Conservation (phyloP, 2,797 vertebrate species). For the Lepus townsendii region DNA sequence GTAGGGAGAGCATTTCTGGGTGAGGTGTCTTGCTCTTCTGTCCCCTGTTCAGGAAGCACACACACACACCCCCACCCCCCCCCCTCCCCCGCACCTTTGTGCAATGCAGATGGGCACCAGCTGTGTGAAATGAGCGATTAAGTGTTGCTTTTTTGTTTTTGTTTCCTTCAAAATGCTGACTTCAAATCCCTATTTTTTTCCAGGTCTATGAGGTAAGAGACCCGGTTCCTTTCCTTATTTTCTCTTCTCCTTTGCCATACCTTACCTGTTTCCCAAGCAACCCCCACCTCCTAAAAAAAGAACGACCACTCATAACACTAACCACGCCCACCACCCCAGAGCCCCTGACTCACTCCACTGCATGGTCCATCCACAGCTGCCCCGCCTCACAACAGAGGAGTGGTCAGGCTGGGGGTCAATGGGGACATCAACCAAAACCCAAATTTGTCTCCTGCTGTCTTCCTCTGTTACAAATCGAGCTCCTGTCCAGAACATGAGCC, state of each 20-base stretch:
- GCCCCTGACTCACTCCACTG: constrained; percentile 74
- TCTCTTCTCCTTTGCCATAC: constrained; percentile 77
- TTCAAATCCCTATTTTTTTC: constrained; percentile 92
- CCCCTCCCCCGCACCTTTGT: background rate
- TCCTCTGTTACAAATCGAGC: background rate
- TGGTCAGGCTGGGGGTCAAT: constrained; percentile 60
- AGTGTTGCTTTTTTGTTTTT: constrained; percentile 88
- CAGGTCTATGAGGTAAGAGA: constrained; percentile 98
- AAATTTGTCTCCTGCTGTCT: background rate
- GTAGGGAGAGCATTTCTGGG: background rate
- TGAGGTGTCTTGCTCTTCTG: background rate
- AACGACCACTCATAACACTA: constrained; percentile 72
- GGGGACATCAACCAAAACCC: background rate
- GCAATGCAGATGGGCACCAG: constrained; percentile 68
- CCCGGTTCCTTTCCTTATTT: constrained; percentile 69
- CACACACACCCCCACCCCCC: too few relatives aligned
- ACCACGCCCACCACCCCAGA: constrained; percentile 74
- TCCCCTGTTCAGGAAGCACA: background rate
- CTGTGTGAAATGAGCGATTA: constrained; percentile 85
- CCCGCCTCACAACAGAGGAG: constrained; percentile 68
- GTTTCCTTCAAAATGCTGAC: constrained; percentile 92
- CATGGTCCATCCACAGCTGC: constrained; percentile 71
- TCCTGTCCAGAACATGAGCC: background rate
- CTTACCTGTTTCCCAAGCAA: constrained; percentile 66
- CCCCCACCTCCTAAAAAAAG: background rate